phyloP scores from a whole-genome alignment of 2,113 vertebrate genomes.

The Centropus bengalensis region DNA sequence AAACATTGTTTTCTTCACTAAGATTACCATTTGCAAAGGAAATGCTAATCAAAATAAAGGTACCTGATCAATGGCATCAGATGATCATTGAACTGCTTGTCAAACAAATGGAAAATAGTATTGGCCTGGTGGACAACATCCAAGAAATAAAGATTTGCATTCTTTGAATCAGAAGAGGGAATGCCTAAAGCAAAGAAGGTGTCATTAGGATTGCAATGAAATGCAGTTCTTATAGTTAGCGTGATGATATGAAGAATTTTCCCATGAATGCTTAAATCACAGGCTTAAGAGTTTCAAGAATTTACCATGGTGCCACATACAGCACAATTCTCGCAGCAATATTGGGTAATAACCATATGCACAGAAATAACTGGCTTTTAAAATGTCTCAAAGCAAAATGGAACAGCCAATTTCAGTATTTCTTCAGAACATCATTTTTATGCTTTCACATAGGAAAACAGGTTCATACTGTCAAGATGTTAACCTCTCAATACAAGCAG shows the following conservation, averaged over 20 bases:
- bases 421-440: neutral
- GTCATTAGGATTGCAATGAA: slow-evolving; percentile 24
- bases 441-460: neutral
- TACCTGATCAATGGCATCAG: slow-evolving; percentile 99
- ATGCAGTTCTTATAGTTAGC: neutral
- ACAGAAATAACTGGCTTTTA: neutral
- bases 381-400: neutral
- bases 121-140: slow-evolving; percentile 99
- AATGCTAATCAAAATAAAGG: slow-evolving; percentile 38
- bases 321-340: neutral
- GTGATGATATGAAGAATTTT: neutral
- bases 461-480: neutral
- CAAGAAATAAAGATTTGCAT: slow-evolving; percentile 96
- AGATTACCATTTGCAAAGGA: neutral
- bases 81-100: slow-evolving; percentile 99
- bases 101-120: slow-evolving; percentile 99
- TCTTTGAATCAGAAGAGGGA: slow-evolving; percentile 95
- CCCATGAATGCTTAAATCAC: neutral
- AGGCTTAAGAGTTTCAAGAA: slow-evolving; percentile 6
- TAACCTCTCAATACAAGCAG: neutral
- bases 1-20: neutral
- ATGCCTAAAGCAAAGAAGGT: slow-evolving; percentile 83
- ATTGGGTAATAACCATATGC: neutral
- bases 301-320: neutral
- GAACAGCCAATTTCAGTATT: neutral